phyloP scores from a whole-genome alignment of 2,113 vertebrate species.

The Apodemus speciosus region DNA sequence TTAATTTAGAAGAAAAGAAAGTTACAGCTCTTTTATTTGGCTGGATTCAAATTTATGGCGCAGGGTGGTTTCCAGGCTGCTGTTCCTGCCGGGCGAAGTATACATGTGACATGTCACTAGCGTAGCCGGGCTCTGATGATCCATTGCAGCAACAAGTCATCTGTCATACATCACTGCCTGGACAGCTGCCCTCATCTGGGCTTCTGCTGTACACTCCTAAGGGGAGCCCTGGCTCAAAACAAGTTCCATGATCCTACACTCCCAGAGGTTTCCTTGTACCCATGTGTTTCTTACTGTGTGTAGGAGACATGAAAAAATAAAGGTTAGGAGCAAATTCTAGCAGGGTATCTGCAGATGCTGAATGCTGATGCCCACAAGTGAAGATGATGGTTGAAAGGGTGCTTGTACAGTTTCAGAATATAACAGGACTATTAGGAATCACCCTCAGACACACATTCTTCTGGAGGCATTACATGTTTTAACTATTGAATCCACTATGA shows the following conservation, averaged over 20 bases:
- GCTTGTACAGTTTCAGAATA: neutral
- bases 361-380: neutral
- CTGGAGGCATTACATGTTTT: neutral
- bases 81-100: conserved; percentile 84
- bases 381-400: neutral
- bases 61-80: conserved; percentile 82
- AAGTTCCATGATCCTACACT: neutral
- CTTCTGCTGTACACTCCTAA: conserved; percentile 56
- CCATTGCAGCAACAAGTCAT: conserved; percentile 83
- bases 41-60: conserved; percentile 79
- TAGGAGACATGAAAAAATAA: conserved; percentile 7
- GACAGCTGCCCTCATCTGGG: conserved; percentile 73
- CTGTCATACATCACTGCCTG: conserved; percentile 82
- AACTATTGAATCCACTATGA: neutral
- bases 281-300: neutral
- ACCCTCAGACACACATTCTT: neutral
- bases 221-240: conserved; percentile 47
- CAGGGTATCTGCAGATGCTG: neutral
- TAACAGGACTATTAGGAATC: neutral
- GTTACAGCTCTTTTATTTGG: conserved; percentile 75
- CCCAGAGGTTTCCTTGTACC: neutral
- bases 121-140: conserved; percentile 81
- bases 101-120: conserved; percentile 82
- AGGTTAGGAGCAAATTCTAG: neutral
- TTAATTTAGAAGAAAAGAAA: conserved; percentile 85